Evolutionary conservation across 2,113 vertebrate genomes (phyloP).

Genomic region (Mystacornis crossleyi): DNA sequence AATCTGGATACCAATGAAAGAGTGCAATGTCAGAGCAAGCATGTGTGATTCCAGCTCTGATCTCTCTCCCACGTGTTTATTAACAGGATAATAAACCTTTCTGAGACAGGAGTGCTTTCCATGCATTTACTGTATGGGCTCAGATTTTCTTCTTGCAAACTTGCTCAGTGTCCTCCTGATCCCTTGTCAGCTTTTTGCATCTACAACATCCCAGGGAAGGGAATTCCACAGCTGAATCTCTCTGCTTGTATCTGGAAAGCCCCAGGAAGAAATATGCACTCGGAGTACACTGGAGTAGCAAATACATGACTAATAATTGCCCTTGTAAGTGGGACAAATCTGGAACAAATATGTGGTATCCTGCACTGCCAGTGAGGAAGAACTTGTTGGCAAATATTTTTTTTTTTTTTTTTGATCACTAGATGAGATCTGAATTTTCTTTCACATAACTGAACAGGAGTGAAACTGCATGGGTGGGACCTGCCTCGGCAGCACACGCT

Average conservation of each 20-base stretch:
- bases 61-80: rapidly evolving
- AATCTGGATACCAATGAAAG: not conserved
- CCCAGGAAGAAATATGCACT: not conserved
- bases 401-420: not conserved
- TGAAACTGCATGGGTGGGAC: not conserved
- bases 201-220: not conserved
- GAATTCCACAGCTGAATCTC: not conserved
- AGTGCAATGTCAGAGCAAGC: not conserved
- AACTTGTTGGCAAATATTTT: not conserved
- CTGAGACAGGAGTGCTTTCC: not conserved
- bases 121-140: not conserved
- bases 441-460: rapidly evolving
- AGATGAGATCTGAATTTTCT: not conserved
- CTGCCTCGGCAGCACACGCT: rapidly evolving
- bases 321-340: not conserved
- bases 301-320: not conserved
- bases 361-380: not conserved
- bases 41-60: not conserved
- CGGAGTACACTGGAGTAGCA: rapidly evolving
- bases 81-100: not conserved
- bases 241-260: not conserved
- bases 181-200: not conserved
- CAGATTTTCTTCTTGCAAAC: not conserved
- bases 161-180: not conserved
- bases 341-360: not conserved